Evolutionary conservation across 2,113 vertebrate species (phyloP), one percentile per base, ranked within the genome.

Genomic region (Rafetus swinhoei): DNA sequence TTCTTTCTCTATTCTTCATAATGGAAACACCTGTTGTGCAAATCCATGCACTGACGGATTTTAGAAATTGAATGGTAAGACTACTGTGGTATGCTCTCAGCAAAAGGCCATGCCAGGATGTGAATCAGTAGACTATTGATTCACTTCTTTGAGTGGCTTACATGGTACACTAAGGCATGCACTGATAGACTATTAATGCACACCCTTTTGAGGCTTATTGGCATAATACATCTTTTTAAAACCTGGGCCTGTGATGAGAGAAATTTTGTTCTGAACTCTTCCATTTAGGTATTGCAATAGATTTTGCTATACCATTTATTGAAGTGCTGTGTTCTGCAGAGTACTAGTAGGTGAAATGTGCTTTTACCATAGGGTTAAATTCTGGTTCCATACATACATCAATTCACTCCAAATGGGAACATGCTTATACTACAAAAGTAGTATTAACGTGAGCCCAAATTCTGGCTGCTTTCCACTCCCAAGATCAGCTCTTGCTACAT

Each of bases 101-200:
- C 74, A 82, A 86, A 2, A 45, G 25, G 11, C 14, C 14, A 7
- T 92, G 82, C 93, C 95, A 95, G 93, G 81, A 2, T 69, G 29
- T 92, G 90, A 92, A 95, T 95, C 93, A 95, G 74, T 80, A 80
- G 88, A 76, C 50, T 92, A 32, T 79, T 57, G 60, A 89, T 86
- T 35, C 25, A 35, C 45, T 92, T 1, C 76, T 95, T 77, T 74
- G 65, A 96, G 81, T 79, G 65, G 93, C 60, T 91, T 13, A 96
- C 74, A 39, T 69, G 79, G 82, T 39, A 91, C 76, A n/a, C 82
- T 92, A 84, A 76, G 11, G 55, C 35, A 57, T 83, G 60, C 27
- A 50, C 13, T 50, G 72, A 2, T 74, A 86, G 27, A 84, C 84
- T 84, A 76, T 69, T 65, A n/a, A 89, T 82, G 55, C 1, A 88